Evolutionary conservation across 2,888 invertebrate genomes (phyloP).

Genomic region (Xylocampa areola): DNA sequence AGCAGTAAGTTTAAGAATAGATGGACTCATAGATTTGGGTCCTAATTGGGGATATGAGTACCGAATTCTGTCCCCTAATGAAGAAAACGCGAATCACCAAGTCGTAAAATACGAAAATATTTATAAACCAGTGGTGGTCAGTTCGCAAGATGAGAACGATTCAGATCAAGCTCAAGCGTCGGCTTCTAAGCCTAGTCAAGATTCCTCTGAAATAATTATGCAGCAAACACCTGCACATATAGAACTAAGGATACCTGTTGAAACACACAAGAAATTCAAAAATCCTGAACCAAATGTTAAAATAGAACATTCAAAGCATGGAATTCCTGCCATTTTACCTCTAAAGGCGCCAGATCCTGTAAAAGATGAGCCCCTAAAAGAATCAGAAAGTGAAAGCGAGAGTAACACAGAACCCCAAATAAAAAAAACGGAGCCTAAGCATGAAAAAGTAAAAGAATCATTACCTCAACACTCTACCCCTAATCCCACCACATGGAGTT

Average conservation of each 20-base stretch:
- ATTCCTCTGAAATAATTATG: no score
- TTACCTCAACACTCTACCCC: no score
- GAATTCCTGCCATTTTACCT: no score
- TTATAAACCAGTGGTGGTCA: background rate
- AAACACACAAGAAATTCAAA: background rate
- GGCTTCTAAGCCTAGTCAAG: no score
- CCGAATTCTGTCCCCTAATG: constrained; percentile 21
- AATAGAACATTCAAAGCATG: background rate
- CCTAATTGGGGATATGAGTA: constrained; percentile 67
- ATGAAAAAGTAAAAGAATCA: background rate
- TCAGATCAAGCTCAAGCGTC: background rate
- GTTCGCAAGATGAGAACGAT: background rate
- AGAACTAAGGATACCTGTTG: background rate
- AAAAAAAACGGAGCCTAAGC: background rate
- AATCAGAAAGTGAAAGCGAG: background rate
- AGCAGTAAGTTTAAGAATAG: constrained; percentile 59
- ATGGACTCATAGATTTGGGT: constrained; percentile 66
- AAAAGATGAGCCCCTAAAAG: no score
- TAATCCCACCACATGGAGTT: background rate
- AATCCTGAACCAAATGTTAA: background rate
- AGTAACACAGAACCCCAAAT: no score
- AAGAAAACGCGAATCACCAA: background rate
- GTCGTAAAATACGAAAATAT: background rate
- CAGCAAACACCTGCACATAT: background rate
- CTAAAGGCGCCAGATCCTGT: background rate